phyloP scores from a whole-genome alignment of 2,797 vertebrate species.

The Acrossocheilus wenchowensis region DNA sequence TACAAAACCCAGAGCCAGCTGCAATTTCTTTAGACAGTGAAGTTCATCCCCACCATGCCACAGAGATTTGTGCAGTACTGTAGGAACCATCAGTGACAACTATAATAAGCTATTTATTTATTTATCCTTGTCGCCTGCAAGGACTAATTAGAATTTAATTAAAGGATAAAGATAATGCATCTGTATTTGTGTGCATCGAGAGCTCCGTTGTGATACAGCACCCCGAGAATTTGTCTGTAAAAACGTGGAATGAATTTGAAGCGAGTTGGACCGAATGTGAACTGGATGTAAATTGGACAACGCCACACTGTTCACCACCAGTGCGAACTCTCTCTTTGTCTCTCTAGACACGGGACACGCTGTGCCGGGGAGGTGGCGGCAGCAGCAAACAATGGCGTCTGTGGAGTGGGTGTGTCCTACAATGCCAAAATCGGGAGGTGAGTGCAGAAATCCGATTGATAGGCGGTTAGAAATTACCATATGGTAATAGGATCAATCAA shows the following conservation, averaged over 20 bases:
- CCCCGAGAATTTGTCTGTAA: conserved; percentile 20
- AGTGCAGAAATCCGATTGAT: conserved; percentile 57
- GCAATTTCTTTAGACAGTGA: conserved; percentile 23
- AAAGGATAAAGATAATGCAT: conserved; percentile 28
- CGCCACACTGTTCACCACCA: background rate
- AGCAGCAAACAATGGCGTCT: conserved; percentile 91
- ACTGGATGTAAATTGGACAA: conserved; percentile 26
- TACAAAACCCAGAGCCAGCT: conserved; percentile 29
- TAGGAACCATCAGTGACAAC: conserved; percentile 21
- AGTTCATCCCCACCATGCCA: background rate
- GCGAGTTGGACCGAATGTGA: conserved; percentile 31
- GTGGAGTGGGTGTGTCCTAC: conserved; percentile 93
- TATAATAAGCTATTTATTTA: conserved; percentile 18
- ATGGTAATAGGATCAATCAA: conserved; percentile 24
- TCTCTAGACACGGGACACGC: conserved; percentile 90
- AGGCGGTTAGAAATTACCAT: background rate
- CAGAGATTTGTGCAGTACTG: conserved; percentile 37
- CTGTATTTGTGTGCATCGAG: conserved; percentile 31
- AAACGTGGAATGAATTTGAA: conserved; percentile 41
- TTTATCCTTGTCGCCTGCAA: conserved; percentile 19
- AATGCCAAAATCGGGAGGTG: conserved; percentile 90
- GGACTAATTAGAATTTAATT: conserved; percentile 41
- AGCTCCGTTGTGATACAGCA: conserved; percentile 2
- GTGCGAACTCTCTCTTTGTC: conserved; percentile 29
- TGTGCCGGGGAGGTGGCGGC: conserved; percentile 97